Conservation (phyloP, 2,797 vertebrate species). For the Ataeniobius toweri region DNA sequence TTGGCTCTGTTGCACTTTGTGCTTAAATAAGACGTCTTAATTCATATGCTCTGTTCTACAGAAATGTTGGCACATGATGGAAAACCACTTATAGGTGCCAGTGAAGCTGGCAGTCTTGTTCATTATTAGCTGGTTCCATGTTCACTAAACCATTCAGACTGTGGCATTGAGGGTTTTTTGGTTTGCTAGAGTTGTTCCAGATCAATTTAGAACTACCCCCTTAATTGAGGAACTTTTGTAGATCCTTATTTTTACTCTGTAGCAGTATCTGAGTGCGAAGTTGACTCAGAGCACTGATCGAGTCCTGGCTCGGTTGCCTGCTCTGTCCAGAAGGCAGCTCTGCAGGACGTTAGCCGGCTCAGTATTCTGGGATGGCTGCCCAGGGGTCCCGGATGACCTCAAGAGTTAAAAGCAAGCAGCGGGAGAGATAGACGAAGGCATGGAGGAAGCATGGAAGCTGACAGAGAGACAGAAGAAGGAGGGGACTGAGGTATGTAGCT, state of each 20-base stretch:
- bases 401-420: slow-evolving; percentile 84
- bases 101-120: slow-evolving; percentile 2
- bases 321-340: slow-evolving; percentile 82
- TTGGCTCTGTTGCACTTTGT: not conserved
- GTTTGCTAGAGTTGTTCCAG: slow-evolving; percentile 15
- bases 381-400: slow-evolving; percentile 83
- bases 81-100: not conserved
- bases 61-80: slow-evolving; percentile 10
- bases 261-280: slow-evolving; percentile 55
- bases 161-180: slow-evolving; percentile 30
- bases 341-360: slow-evolving; percentile 76
- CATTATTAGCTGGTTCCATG: slow-evolving; percentile 35
- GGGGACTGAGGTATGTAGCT: slow-evolving; percentile 56
- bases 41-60: slow-evolving; percentile 1
- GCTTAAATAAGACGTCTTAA: slow-evolving; percentile 7
- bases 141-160: slow-evolving; percentile 41
- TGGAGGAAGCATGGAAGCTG: slow-evolving; percentile 72
- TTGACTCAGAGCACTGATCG: slow-evolving; percentile 59
- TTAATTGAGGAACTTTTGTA: slow-evolving; percentile 30
- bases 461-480: slow-evolving; percentile 60
- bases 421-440: slow-evolving; percentile 72
- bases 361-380: slow-evolving; percentile 83
- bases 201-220: slow-evolving; percentile 18
- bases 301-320: slow-evolving; percentile 72
- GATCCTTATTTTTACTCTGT: slow-evolving; percentile 24